Percentiles rank a stretch among this genome's conserved stretches.
Evolutionary conservation across 2,113 vertebrate genomes (phyloP).

Genomic region (Cyanoderma ruficeps): DNA sequence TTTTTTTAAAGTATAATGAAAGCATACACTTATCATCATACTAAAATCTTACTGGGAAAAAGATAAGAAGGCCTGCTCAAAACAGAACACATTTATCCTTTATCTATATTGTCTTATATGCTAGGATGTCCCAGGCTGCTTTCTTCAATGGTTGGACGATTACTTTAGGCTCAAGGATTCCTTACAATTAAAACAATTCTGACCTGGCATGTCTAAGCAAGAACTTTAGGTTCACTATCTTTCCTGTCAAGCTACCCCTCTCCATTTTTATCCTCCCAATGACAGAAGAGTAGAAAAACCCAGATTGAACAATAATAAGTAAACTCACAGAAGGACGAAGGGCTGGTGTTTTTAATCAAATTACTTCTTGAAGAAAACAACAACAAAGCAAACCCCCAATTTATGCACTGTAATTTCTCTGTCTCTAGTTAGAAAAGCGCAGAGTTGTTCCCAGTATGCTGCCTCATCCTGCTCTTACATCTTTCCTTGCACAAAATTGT

Average conservation of each 20-base stretch:
- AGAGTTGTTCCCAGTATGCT: neutral
- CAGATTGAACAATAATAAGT: neutral
- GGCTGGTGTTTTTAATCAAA: neutral
- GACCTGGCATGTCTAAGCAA: neutral
- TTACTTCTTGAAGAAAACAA: neutral
- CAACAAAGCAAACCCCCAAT: neutral
- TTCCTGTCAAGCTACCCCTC: neutral
- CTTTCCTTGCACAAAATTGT: neutral
- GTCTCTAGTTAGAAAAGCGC: neutral
- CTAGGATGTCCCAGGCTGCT: neutral
- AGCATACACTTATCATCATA: neutral
- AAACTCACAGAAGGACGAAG: neutral
- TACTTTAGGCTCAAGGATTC: neutral
- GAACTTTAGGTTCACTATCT: neutral
- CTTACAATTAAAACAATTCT: neutral
- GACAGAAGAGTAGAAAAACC: neutral
- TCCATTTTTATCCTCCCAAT: neutral
- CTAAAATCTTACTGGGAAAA: neutral
- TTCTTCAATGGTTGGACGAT: neutral
- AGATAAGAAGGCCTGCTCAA: neutral
- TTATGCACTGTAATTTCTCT: neutral
- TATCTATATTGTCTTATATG: neutral
- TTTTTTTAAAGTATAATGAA: neutral
- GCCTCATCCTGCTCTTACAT: neutral
- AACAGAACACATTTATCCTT: neutral